Percentiles rank a stretch among this genome's conserved stretches.
Evolutionary conservation across 2,797 vertebrate genomes (phyloP).

Genomic region (Centropyge bicolor): DNA sequence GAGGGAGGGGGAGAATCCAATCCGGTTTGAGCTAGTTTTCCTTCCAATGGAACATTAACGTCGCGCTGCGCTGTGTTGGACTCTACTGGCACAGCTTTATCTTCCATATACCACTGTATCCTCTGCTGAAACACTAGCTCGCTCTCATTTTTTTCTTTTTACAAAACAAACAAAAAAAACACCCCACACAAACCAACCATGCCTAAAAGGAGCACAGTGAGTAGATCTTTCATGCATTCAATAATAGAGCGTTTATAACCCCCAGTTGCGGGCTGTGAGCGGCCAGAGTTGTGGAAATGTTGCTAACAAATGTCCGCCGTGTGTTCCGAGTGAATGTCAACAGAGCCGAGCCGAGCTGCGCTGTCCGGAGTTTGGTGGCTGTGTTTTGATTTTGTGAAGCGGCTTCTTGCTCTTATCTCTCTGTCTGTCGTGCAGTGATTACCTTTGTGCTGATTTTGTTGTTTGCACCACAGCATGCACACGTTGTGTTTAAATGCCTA

Average conservation of each 20-base stretch:
- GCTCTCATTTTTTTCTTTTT: constrained; percentile 50
- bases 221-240: constrained; percentile 78
- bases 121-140: constrained; percentile 50
- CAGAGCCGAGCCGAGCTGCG: constrained; percentile 34
- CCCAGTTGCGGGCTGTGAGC: constrained; percentile 39
- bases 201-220: constrained; percentile 89
- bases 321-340: constrained; percentile 27
- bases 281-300: constrained; percentile 47
- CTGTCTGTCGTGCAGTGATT: constrained; percentile 52
- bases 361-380: constrained; percentile 43
- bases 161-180: constrained; percentile 41
- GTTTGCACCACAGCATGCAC: neutral
- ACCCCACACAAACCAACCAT: constrained; percentile 82
- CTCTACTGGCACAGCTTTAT: constrained; percentile 82
- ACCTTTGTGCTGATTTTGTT: constrained; percentile 58
- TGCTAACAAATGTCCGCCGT: constrained; percentile 29
- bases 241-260: constrained; percentile 60
- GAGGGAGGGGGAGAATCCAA: constrained; percentile 88
- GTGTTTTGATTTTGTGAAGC: constrained; percentile 71
- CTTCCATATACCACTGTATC: constrained; percentile 79
- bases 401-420: constrained; percentile 41
- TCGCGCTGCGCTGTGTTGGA: constrained; percentile 82
- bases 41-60: constrained; percentile 89
- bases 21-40: constrained; percentile 94
- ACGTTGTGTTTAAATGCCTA: no score